Evolutionary conservation across 2,797 vertebrate genomes (phyloP).

Genomic region (Melanotaenia trifasciata): DNA sequence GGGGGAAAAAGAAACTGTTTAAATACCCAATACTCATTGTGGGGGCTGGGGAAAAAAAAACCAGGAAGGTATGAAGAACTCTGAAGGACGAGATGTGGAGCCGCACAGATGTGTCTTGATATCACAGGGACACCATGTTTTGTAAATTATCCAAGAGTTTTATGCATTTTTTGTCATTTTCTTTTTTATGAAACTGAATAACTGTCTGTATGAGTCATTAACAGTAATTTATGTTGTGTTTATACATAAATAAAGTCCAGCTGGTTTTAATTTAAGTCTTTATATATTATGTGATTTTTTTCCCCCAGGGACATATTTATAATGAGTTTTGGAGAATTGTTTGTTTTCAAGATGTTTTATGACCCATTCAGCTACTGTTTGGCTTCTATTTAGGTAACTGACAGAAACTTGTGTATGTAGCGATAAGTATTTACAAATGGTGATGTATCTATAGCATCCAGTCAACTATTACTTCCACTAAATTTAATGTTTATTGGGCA

Average conservation of each 20-base stretch:
- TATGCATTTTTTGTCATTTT: conserved; percentile 88
- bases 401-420: conserved; percentile 71
- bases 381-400: conserved; percentile 61
- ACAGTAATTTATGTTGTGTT: conserved; percentile 99
- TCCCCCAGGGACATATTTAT: conserved; percentile 30
- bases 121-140: conserved; percentile 95
- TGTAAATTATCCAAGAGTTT: conserved; percentile 99
- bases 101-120: conserved; percentile 85
- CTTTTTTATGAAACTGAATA: conserved; percentile 91
- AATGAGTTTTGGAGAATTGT: background rate
- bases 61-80: conserved; percentile 58
- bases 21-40: conserved; percentile 70
- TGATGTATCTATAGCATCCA: conserved; percentile 76
- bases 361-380: conserved; percentile 47
- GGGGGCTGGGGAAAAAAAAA: conserved; percentile 30
- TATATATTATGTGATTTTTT: conserved; percentile 36
- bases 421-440: conserved; percentile 73
- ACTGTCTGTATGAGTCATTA: conserved; percentile 99
- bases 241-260: conserved; percentile 98
- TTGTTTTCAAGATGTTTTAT: conserved; percentile 6
- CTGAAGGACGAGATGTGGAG: conserved; percentile 45
- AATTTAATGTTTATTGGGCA: conserved; percentile 77
- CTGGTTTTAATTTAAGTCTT: conserved; percentile 65
- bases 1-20: conserved; percentile 65
- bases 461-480: conserved; percentile 75